Evolutionary conservation across 1,140 invertebrate genomes (phyloP), one percentile per base, ranked within the genome.

Genomic region (Drosophila bifasciata): DNA sequence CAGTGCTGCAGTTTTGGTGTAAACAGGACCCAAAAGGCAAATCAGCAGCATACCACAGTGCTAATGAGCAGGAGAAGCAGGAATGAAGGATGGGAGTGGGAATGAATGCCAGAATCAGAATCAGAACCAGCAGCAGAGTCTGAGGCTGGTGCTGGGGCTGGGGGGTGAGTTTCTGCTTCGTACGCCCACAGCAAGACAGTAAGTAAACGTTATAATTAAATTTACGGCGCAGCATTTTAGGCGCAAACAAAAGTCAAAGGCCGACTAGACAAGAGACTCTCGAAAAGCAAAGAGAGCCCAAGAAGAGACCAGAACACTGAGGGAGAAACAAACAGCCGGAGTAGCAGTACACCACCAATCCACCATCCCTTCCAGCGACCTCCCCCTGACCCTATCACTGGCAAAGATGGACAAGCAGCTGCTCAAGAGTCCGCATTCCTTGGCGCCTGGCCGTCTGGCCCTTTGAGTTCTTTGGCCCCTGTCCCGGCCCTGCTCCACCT

Each of bases 161-260:
- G 16, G 28, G 23, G 9, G 9, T 43, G 11, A 40, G 46, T 11
- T 36, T 36, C 9, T 9, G 32, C 13, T 11, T 36, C 4, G 32
- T 25, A 40, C 11, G 46, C 59, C 69, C 57, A 55, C 21, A 59
- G 45, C 16, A 17, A 61, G 52, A 48, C 19, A 61, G 66, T 72
- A 79, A 73, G 73, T 85, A 85, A 85, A 85, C 67, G 72, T 59
- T 79, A 73, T 85, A 85, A 85, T 79, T 85, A 84, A 85, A 79
- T 85, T 79, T 73, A 53, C 67, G 72, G 48, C 51, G 45, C 67
- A 76, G 48, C 63, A 62, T 79, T 76, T 79, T 60, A 73, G 67
- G 50, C 46, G 46, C 72, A 85, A 79, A 79, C 66, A 84, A 84
- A 69, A 68, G 66, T 61, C 48, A 76, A 71, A 63, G 52, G 56